Base-by-base conservation (phyloP, 2,797 vertebrate genomes). In the Dromococcyx pavoninus region DNA sequence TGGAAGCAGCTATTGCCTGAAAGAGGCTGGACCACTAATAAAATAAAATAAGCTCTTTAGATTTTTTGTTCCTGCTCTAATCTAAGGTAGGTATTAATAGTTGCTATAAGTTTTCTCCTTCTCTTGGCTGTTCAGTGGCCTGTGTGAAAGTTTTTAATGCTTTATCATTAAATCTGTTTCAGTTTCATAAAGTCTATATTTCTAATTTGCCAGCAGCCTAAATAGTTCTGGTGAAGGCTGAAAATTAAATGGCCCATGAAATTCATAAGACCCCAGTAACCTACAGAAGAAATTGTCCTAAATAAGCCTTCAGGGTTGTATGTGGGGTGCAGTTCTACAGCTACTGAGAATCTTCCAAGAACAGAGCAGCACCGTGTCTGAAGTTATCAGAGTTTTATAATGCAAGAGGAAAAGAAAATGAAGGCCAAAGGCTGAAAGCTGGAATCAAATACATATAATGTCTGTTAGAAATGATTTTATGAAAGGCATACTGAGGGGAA, bases 51-150 rank as follows among this genome's bases (percentile, higher is more conserved):
- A 88, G 23, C 53, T 44, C 37, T 69, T 76, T 14, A 18, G 56
- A 11, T 33, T 48, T 51, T 67, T 89, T n/a, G 50, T 74, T 88
- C 32, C 60, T 58, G 8, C 82, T 86, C 12, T 12, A 78, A 0
- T 30, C 35, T 23, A 62, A 96, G 96, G 88, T 96, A 93, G 95
- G 94, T 67, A 46, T 46, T 46, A 46, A 46, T 17, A 51, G 53
- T 72, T 54, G 27, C 17, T 60, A 0, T 33, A 56, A 64, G 60
- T 62, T 82, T 22, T 76, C 13, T 54, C 43, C 17, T 67, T 33
- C 33, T 86, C 44, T 41, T 60, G 62, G 30, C 37, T 87, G 32
- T 53, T 86, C 39, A 9, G 11, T 75, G 69, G 27, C 43, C 69
- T 65, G 13, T 66, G 51, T 86, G 72, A 27, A 74, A 72, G 25